Evolutionary conservation across 2,113 vertebrate genomes (phyloP), one percentile per base, ranked within the genome.

Genomic region (Dicrurus megarhynchus): DNA sequence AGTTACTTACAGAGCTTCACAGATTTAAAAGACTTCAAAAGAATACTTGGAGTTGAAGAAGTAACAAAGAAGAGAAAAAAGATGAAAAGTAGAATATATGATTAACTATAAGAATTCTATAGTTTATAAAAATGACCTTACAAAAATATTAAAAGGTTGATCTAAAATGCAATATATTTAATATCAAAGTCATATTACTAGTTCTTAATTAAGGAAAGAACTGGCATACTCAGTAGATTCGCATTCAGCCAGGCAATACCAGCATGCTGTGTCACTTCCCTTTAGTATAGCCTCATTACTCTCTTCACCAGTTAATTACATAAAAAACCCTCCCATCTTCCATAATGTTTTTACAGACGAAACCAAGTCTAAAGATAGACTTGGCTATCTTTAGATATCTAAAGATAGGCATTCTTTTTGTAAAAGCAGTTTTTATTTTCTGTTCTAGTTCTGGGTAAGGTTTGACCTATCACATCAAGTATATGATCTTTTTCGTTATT

Each of bases 381-480:
- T 35, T 75, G 20, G n/a, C n/a, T 68, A 47, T 75, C 14, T 61
- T 84, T 75, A 81, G 35, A 22, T 44, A 55, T 44, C 49, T 80
- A 42, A 83, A 74, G 42, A 75, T 16, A 70, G 26, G 4, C 7
- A 10, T 16, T 60, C 44, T 76, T 39, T 71, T 87, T 30, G 12
- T 70, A 67, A 59, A 75, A 93, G 4, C 27, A 44, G 6, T 74
- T 32, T 55, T 81, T 74, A 39, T 95, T 67, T 93, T 92, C 50
- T 59, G 4, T 46, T 24, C 27, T n/a, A 46, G 6, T 80, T 89
- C 42, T 70, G 71, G 5, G 4, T 81, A 74, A 35, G 9, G 37
- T 87, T 82, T 94, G 53, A 68, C 37, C 13, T 52, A 18, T 9
- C 6, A 26, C 37, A 76, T 60, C 28, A 82, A 68, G 37, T 22